Conservation (phyloP, 2,797 vertebrate genomes). For the Propithecus perrieri region DNA sequence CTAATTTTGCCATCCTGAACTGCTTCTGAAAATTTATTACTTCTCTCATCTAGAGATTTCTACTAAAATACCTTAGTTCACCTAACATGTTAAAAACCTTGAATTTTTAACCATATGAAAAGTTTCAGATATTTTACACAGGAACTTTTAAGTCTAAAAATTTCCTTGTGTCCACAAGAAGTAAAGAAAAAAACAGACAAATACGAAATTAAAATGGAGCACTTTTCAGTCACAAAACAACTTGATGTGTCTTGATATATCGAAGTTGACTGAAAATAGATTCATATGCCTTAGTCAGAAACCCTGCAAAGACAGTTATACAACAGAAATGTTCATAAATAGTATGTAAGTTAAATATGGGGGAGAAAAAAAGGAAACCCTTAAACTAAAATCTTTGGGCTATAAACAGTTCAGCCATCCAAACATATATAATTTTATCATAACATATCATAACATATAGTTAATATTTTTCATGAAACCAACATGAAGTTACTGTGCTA, state of each 20-base stretch:
- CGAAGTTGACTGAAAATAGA: slow-evolving; percentile 37
- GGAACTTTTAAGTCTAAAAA: slow-evolving; percentile 59
- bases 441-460: slow-evolving; percentile 19
- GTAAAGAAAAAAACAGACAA: not conserved
- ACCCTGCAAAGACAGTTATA: not conserved
- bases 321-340: slow-evolving; percentile 57
- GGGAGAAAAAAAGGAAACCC: not conserved
- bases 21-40: slow-evolving; percentile 40
- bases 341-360: slow-evolving; percentile 43
- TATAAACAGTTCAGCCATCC: slow-evolving; percentile 34
- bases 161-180: not conserved
- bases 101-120: slow-evolving; percentile 39
- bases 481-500: not conserved
- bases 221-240: slow-evolving; percentile 43
- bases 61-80: slow-evolving; percentile 14
- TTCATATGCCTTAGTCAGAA: slow-evolving; percentile 31
- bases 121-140: not conserved
- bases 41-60: slow-evolving; percentile 23
- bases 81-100: slow-evolving; percentile 22
- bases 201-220: slow-evolving; percentile 30
- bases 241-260: not conserved
- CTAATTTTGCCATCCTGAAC: slow-evolving; percentile 33
- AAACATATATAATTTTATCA: slow-evolving; percentile 45
- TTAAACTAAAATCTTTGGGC: slow-evolving; percentile 46
- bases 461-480: slow-evolving; percentile 34